These are phyloP conservation scores for Protomyctophum bolini DNA, from an alignment of 2,113 vertebrate genomes.

Conservation along the genomic window DNA sequence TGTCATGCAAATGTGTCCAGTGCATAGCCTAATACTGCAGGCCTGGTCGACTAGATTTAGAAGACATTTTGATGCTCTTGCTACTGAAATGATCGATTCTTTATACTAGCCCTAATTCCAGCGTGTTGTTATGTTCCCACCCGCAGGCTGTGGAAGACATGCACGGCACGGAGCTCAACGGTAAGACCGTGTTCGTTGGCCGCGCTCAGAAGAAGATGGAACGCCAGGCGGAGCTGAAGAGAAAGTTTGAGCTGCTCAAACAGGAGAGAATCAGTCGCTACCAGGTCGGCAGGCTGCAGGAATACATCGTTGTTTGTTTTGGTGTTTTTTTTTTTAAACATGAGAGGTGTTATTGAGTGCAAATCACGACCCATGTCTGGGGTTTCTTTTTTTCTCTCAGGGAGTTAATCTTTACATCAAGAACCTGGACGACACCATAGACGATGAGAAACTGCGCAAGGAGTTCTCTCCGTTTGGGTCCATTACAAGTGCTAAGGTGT, in stretches of 20 bases:
- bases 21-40: too few relatives aligned
- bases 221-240: constrained; percentile 94
- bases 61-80: too few relatives aligned
- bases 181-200: constrained; percentile 95
- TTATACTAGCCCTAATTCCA: too few relatives aligned
- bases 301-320: too few relatives aligned
- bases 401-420: constrained; percentile 99
- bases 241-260: constrained; percentile 95
- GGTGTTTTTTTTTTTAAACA: too few relatives aligned
- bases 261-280: constrained; percentile 97
- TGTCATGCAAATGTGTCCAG: too few relatives aligned
- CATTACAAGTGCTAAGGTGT: constrained; percentile 97
- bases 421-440: constrained; percentile 97
- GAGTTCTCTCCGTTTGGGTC: constrained; percentile 98
- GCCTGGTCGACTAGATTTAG: too few relatives aligned
- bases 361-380: background rate
- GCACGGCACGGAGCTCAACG: constrained; percentile 95
- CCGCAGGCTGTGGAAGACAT: constrained; percentile 95
- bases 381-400: constrained; percentile 78
- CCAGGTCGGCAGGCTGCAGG: constrained; percentile 80
- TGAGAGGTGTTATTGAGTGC: background rate
- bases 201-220: constrained; percentile 99
- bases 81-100: too few relatives aligned
- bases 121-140: background rate
- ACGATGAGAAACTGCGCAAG: constrained; percentile 97